Conservation (phyloP, 2,888 invertebrate species). For the Hydrotaea cyrtoneurina region DNA sequence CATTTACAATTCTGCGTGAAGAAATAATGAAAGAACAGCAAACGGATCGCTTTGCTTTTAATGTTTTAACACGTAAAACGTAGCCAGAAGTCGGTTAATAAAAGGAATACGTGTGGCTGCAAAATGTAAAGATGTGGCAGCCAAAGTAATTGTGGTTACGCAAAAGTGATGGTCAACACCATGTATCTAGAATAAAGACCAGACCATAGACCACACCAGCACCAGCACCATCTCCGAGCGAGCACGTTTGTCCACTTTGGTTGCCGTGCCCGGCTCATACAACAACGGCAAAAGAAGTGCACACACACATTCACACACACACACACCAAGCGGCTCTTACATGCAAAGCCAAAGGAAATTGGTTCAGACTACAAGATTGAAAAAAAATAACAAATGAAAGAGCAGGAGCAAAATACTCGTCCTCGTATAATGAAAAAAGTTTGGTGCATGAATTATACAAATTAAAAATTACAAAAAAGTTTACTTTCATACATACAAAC, state of each 20-base stretch:
- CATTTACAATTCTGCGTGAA: slow-evolving; percentile 32
- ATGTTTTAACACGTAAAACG: slow-evolving; percentile 39
- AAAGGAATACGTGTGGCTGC: slow-evolving; percentile 23
- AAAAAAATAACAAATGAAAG: slow-evolving; percentile 5
- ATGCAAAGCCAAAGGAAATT: neutral
- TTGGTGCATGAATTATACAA: slow-evolving; percentile 21
- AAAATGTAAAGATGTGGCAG: neutral
- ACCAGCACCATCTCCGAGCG: neutral
- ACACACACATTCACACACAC: neutral
- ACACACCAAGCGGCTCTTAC: neutral
- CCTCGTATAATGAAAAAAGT: slow-evolving; percentile 31
- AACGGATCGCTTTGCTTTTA: slow-evolving; percentile 45
- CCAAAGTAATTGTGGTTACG: slow-evolving; percentile 27
- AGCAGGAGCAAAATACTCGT: neutral
- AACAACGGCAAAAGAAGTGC: neutral
- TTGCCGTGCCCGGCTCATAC: neutral
- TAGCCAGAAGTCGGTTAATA: neutral
- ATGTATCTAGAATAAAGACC: neutral
- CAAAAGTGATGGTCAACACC: slow-evolving; percentile 33
- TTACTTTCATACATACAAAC: neutral
- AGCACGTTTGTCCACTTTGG: neutral
- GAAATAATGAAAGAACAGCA: neutral
- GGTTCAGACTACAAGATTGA: slow-evolving; percentile 16
- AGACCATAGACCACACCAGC: neutral
- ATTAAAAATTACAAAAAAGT: slow-evolving; percentile 28